Conservation (phyloP, 2,797 vertebrate genomes). For the Molossus alvarezi region DNA sequence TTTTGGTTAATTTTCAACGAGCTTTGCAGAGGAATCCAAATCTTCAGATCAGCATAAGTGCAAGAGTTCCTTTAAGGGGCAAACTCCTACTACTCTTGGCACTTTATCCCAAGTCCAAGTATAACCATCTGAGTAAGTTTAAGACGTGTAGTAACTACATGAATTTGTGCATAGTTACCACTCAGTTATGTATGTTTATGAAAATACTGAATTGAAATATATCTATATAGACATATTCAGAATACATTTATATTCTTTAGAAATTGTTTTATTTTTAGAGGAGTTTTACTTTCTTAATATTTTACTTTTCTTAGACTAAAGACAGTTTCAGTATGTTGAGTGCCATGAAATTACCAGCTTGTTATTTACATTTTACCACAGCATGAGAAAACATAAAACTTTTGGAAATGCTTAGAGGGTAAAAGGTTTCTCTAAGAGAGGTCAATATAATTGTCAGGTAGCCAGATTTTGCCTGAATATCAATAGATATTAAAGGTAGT, state of each 20-base stretch:
- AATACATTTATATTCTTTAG: not conserved
- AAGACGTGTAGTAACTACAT: not conserved
- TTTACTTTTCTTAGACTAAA: slow-evolving; percentile 28
- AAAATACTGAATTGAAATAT: not conserved
- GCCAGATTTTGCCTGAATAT: slow-evolving; percentile 11
- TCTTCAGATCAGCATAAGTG: slow-evolving; percentile 31
- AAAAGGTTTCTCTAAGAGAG: not conserved
- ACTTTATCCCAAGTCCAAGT: not conserved
- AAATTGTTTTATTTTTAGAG: slow-evolving; percentile 39
- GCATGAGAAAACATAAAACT: not conserved
- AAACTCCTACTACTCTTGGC: not conserved
- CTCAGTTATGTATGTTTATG: slow-evolving; percentile 24
- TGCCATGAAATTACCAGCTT: not conserved
- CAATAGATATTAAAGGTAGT: not conserved
- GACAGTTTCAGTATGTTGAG: not conserved
- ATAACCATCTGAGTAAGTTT: slow-evolving; percentile 29
- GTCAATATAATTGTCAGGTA: not conserved
- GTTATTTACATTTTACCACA: not conserved
- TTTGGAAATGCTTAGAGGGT: not conserved
- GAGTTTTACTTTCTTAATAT: slow-evolving; percentile 30
- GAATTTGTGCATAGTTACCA: not conserved
- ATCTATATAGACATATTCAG: not conserved
- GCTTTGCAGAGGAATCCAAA: slow-evolving; percentile 64
- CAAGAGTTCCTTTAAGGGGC: not conserved
- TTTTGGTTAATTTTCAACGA: slow-evolving; percentile 45